phyloP scores from a whole-genome alignment of 2,113 vertebrate species.

The Brachionichthys hirsutus region DNA sequence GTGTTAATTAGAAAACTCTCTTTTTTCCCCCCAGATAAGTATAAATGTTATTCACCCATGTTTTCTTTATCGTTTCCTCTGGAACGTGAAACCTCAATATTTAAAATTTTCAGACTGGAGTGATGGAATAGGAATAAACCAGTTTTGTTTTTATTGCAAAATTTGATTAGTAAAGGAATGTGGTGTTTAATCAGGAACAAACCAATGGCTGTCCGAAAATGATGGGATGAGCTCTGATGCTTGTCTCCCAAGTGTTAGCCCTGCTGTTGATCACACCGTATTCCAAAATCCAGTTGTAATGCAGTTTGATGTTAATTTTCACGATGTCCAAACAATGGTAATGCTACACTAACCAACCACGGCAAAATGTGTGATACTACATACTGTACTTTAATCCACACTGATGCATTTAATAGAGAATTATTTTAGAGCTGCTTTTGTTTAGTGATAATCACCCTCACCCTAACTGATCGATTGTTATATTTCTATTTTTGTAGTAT shows the following conservation, averaged over 20 bases:
- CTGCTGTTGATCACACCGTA: slow-evolving; percentile 8
- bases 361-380: slow-evolving; percentile 9
- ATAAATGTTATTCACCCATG: neutral
- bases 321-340: neutral
- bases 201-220: neutral
- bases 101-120: slow-evolving; percentile 7
- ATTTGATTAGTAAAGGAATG: slow-evolving; percentile 8
- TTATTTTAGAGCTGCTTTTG: slow-evolving; percentile 16
- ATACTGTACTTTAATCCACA: neutral
- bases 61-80: slow-evolving; percentile 6
- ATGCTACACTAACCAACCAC: neutral
- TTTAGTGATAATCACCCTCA: slow-evolving; percentile 10
- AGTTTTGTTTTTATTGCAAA: slow-evolving; percentile 8
- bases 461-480: slow-evolving; percentile 11
- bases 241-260: neutral
- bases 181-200: slow-evolving; percentile 1
- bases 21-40: neutral
- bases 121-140: neutral
- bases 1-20: neutral
- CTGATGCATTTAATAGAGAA: neutral
- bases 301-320: neutral
- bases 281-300: slow-evolving; percentile 19
- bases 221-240: slow-evolving; percentile 1
- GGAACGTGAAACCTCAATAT: slow-evolving; percentile 13
- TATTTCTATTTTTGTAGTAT: slow-evolving; percentile 50